phyloP scores from a whole-genome alignment of 2,888 invertebrate species.

The Diaphora mendica region DNA sequence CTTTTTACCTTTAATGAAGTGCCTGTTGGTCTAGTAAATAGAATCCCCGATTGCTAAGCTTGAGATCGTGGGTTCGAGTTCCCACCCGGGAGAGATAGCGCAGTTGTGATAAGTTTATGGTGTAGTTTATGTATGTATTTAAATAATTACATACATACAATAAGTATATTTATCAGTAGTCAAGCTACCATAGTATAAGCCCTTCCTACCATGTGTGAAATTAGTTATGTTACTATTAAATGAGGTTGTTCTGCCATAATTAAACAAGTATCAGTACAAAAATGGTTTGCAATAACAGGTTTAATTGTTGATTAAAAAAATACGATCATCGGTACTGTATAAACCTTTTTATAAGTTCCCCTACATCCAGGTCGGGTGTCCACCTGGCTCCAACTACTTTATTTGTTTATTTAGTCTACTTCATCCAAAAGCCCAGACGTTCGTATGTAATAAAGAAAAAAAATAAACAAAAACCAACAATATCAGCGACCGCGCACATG shows the following conservation, averaged over 20 bases:
- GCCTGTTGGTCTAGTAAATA: neutral
- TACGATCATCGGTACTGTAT: slow-evolving; percentile 1
- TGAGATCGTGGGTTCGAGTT: too few species aligned
- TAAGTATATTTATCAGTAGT: too few species aligned
- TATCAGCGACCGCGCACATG: slow-evolving; percentile 75
- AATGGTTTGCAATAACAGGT: neutral
- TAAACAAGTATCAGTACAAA: neutral
- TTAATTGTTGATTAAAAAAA: neutral
- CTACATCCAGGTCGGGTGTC: slow-evolving; percentile 36
- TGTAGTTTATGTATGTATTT: too few species aligned
- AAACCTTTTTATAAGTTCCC: slow-evolving; percentile 17
- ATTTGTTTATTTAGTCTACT: slow-evolving; percentile 64
- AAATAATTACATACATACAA: too few species aligned
- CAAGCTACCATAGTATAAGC: too few species aligned
- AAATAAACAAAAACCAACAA: slow-evolving; percentile 67
- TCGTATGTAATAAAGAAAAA: slow-evolving; percentile 64
- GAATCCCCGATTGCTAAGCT: too few species aligned
- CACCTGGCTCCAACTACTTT: slow-evolving; percentile 55
- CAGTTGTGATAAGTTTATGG: too few species aligned
- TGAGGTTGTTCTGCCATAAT: neutral
- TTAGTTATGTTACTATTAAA: neutral
- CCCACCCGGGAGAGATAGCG: too few species aligned
- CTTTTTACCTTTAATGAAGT: neutral
- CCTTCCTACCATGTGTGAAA: too few species aligned
- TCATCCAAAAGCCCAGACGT: slow-evolving; percentile 60